These are phyloP conservation scores for Metaphire vulgaris DNA, from an alignment of 1,140 invertebrate species.

Conservation along the genomic window DNA sequence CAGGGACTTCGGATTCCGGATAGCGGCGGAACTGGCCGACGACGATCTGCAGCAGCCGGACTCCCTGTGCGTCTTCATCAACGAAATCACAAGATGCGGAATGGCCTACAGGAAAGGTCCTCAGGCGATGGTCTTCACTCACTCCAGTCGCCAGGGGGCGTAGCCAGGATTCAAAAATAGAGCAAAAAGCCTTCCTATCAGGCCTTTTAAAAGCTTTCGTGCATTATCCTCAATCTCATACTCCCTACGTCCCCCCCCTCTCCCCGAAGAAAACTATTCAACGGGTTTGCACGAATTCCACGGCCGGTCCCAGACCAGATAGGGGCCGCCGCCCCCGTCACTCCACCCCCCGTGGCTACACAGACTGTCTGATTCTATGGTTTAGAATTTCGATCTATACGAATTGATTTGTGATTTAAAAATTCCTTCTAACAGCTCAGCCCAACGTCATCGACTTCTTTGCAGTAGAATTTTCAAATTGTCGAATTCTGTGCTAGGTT, in stretches of 20 bases:
- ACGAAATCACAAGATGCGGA: slow-evolving; percentile 82
- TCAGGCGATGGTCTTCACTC: slow-evolving; percentile 86
- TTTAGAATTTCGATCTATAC: no score
- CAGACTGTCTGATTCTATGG: no score
- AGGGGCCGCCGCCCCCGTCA: no score
- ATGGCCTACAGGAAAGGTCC: slow-evolving; percentile 70
- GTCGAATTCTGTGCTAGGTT: slow-evolving; percentile 59
- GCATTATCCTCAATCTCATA: neutral
- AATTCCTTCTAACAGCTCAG: neutral
- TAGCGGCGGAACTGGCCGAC: slow-evolving; percentile 91
- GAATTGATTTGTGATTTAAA: neutral
- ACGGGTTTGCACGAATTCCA: slow-evolving; percentile 76
- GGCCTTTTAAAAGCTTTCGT: neutral
- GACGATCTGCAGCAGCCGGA: slow-evolving; percentile 92
- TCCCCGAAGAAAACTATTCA: slow-evolving; percentile 86
- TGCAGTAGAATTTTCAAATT: neutral
- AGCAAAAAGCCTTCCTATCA: neutral
- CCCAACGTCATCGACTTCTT: neutral
- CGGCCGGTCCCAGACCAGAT: neutral
- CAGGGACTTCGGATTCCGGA: slow-evolving; percentile 79
- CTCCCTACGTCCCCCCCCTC: slow-evolving; percentile 67
- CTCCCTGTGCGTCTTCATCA: slow-evolving; percentile 92
- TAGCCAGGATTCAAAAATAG: slow-evolving; percentile 72
- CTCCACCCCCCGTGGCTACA: no score
- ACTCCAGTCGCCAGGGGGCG: slow-evolving; percentile 86